Conservation (phyloP, 1,140 invertebrate genomes). For the Drosophila parabipectinata region DNA sequence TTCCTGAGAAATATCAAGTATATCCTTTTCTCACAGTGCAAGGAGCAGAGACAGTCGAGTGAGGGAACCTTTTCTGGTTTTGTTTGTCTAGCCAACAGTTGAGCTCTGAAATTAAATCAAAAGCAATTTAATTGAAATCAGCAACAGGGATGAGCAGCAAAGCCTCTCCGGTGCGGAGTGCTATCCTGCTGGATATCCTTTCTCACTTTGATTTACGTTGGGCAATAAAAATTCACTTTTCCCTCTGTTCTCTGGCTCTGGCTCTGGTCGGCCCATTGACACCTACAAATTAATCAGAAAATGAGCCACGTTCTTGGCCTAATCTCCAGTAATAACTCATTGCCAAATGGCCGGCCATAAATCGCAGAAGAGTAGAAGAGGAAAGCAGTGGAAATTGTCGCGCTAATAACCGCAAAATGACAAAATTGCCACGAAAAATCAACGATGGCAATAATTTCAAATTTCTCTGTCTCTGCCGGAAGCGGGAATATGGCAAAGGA, state of each 20-base stretch:
- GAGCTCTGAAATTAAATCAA: conserved; percentile 44
- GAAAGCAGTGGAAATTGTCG: conserved; percentile 39
- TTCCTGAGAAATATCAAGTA: neutral
- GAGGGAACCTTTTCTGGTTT: conserved; percentile 5
- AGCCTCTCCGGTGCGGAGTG: neutral
- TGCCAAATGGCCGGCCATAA: conserved; percentile 62
- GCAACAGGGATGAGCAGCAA: conserved; percentile 35
- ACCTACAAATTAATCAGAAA: conserved; percentile 71
- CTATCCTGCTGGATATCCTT: neutral
- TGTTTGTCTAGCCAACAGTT: conserved; percentile 68
- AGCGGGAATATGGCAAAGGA: conserved; percentile 9
- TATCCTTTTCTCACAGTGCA: neutral
- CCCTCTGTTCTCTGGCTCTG: neutral
- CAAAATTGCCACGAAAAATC: conserved; percentile 56
- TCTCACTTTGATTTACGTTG: conserved; percentile 65
- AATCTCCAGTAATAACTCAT: conserved; percentile 70
- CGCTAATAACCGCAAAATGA: conserved; percentile 71
- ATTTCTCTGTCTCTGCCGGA: conserved; percentile 6
- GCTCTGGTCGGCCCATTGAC: conserved; percentile 48
- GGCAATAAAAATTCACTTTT: conserved; percentile 77
- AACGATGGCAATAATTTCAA: conserved; percentile 60
- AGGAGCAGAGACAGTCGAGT: conserved; percentile 9
- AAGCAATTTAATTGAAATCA: conserved; percentile 73
- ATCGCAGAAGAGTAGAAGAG: conserved; percentile 19
- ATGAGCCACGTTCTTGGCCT: conserved; percentile 50